Evolutionary conservation across 2,888 invertebrate species (phyloP), one percentile per base, ranked within the genome.

Genomic region (Hermaeophaga mercurialis): DNA sequence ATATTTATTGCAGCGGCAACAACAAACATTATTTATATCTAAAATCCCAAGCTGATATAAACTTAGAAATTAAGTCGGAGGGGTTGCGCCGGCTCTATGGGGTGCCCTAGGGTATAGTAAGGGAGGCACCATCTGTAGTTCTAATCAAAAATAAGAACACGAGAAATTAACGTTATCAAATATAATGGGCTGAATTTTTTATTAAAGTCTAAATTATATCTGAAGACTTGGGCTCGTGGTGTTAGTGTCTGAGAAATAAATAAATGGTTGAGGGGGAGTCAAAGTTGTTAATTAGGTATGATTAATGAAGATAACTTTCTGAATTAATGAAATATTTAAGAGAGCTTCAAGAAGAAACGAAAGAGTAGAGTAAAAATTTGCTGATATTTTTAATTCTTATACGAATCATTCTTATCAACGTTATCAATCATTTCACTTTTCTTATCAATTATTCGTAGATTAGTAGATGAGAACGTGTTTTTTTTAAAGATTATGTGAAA

Each of bases 11-110:
- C 31, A 28, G 43, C 53, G 53, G 53, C 57, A 48, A 47, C 31
- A 57, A 57, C 57, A 58, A 58, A 58, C 58, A 49, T 49, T 43
- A 52, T 52, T 52, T 52, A 52, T 52, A 52, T 52, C 43, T 52
- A 34, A 50, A 43, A 44, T 43, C 17, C 34, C 31, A 26, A 33
- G 31, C 24, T 44, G 43, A 34, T 43, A 52, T 52, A 17, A 52
- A 52, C 22, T 52, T 52, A 43, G 24, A 52, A 52, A 52, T 52
- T 33, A 52, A 17, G 43, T 11, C 28, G 41, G 33, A 34, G 34
- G 52, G 52, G 52, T 43, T 43, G 22, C 19, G 33, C 9, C 14
- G 19, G 22, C 52, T 22, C 52, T 43, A 52, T 34, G 52, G 52
- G 52, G 52, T 39, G 52, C 52, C 52, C 43, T 52, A 43, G 52